Percentiles rank a stretch among this genome's conserved stretches.
phyloP scores from a whole-genome alignment of 2,113 vertebrate genomes.

The Terrapene triunguis region DNA sequence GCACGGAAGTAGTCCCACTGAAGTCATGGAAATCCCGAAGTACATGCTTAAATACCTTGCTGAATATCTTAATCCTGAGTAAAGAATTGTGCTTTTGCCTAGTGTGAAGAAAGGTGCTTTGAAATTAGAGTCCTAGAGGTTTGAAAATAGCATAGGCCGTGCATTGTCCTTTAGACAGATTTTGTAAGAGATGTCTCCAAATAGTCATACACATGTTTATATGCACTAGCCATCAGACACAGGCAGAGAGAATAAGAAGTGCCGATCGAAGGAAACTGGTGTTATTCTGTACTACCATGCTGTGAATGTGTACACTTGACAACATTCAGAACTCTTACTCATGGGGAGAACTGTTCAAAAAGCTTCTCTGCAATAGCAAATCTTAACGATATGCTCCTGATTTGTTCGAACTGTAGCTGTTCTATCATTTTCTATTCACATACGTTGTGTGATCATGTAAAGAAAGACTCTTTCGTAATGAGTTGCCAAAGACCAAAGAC shows the following conservation, averaged over 20 bases:
- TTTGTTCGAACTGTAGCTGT: constrained; percentile 17
- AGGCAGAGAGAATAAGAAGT: background rate
- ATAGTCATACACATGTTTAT: background rate
- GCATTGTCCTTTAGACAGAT: background rate
- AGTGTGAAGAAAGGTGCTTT: background rate
- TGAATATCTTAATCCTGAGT: background rate
- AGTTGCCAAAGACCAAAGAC: no score
- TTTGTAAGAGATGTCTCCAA: background rate
- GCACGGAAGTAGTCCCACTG: background rate
- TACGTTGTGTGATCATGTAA: constrained; percentile 43
- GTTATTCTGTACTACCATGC: background rate
- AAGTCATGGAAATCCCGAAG: background rate
- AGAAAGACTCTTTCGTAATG: constrained; percentile 48
- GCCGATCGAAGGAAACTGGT: background rate
- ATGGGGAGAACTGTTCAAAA: background rate
- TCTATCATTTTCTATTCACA: constrained; percentile 50
- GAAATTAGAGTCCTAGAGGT: background rate
- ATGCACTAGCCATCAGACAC: background rate
- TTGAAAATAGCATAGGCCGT: background rate
- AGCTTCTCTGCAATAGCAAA: background rate
- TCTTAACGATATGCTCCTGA: background rate
- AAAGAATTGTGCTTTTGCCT: background rate
- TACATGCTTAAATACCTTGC: background rate
- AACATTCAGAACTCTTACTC: background rate
- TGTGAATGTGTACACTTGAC: background rate